A percentile compares a stretch with the other conserved stretches of the same genome.
Evolutionary conservation across 2,797 vertebrate genomes (phyloP).

Genomic region (Yasuhikotakia modesta): DNA sequence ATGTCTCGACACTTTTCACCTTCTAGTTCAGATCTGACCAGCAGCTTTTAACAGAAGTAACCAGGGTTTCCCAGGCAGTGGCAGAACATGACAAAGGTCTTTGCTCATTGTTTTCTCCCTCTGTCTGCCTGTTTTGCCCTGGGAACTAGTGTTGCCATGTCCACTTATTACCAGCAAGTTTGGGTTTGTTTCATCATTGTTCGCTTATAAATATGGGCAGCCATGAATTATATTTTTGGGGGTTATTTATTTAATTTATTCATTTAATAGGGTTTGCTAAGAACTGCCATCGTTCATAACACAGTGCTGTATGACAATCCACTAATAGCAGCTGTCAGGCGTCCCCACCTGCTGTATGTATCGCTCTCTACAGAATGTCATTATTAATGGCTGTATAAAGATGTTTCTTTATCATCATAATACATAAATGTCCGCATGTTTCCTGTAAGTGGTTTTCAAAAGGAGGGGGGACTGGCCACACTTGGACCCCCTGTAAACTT

Average conservation of each 20-base stretch:
- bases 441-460: too few species aligned
- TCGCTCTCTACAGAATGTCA: neutral
- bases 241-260: neutral
- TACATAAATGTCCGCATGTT: too few species aligned
- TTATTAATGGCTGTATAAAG: too few species aligned
- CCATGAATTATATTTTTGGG: neutral
- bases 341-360: neutral
- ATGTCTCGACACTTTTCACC: constrained; percentile 52
- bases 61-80: constrained; percentile 45
- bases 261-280: neutral
- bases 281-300: neutral
- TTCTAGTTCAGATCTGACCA: constrained; percentile 46
- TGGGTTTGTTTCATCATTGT: neutral
- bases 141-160: neutral
- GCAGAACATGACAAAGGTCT: constrained; percentile 47
- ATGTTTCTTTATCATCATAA: too few species aligned
- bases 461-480: too few species aligned
- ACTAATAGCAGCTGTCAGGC: neutral
- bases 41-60: constrained; percentile 56
- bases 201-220: neutral
- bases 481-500: too few species aligned
- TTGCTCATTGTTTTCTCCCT: constrained; percentile 17
- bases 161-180: neutral
- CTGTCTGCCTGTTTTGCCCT: too few species aligned
- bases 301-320: neutral